phyloP scores from a whole-genome alignment of 2,888 invertebrate species.

The Neoascia interrupta region DNA sequence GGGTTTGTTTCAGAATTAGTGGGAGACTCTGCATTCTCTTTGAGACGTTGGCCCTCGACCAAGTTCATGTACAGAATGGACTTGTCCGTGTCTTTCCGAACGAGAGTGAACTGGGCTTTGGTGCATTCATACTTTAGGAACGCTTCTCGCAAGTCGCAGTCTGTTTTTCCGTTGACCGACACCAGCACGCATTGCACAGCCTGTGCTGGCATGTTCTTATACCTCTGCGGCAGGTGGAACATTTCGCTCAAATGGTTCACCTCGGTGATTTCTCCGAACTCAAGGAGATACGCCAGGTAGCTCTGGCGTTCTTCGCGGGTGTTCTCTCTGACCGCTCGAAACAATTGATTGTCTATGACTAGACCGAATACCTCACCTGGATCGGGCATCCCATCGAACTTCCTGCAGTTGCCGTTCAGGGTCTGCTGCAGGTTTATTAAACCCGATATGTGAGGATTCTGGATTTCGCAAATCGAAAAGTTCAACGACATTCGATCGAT shows the following conservation, averaged over 20 bases:
- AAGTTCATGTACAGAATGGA: slow-evolving; percentile 54
- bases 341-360: slow-evolving; percentile 49
- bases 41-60: slow-evolving; percentile 10
- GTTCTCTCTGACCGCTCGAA: slow-evolving; percentile 54
- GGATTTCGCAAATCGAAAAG: slow-evolving; percentile 52
- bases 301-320: slow-evolving; percentile 27
- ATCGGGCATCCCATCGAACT: slow-evolving; percentile 40
- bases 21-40: not conserved
- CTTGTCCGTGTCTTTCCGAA: slow-evolving; percentile 38
- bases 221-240: slow-evolving; percentile 49
- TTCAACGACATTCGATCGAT: slow-evolving; percentile 40
- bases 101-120: slow-evolving; percentile 51
- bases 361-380: slow-evolving; percentile 44
- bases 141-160: slow-evolving; percentile 23
- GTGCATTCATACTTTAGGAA: slow-evolving; percentile 45
- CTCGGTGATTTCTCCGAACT: slow-evolving; percentile 58
- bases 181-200: slow-evolving; percentile 58
- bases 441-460: slow-evolving; percentile 38
- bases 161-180: slow-evolving; percentile 34
- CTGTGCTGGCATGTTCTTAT: slow-evolving; percentile 58
- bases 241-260: slow-evolving; percentile 42
- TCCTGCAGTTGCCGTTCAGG: slow-evolving; percentile 43
- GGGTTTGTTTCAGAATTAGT: slow-evolving; percentile 27
- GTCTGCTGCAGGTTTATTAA: slow-evolving; percentile 46
- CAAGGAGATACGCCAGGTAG: slow-evolving; percentile 48